Evolutionary conservation across 2,888 invertebrate species (phyloP), one percentile per base, ranked within the genome.

Genomic region (Mythimna loreyi): DNA sequence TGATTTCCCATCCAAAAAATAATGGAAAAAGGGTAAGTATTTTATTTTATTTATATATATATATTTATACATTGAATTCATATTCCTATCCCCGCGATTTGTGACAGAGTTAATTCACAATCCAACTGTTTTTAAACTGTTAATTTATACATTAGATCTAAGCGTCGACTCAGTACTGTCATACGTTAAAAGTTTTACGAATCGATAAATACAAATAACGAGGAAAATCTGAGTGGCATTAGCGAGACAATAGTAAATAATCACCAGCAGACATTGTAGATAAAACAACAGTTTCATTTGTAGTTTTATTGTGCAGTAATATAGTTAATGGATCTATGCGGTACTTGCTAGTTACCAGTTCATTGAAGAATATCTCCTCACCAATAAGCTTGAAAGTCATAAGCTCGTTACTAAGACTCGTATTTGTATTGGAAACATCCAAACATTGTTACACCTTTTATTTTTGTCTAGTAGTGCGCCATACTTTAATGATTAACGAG

Each of bases 401-500:
- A 47, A 53, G 36, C 45, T 50, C 33, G 25, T 49, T 60, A 13
- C 36, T 43, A 30, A 59, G 1, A 55, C 45, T n/a, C n/a, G 43
- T 45, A 6, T 45, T 57, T 57, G 2, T 45, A 60, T 47, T 50
- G 9, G 11, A 53, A 40, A 16, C n/a, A 33, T 23, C 11, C 28
- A n/a, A 52, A 33, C 13, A 63, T 63, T 52, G 60, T 28, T 66
- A 36, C 23, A 67, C 21, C 19, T 55, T 61, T 65, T 53, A 28
- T 59, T 74, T 66, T 67, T 62, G 58, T 53, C 33, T 53, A 56
- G 36, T 59, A 62, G 16, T 66, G 56, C 47, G 36, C 25, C n/a
- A 58, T 66, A 57, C n/a, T 60, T 60, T 63, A 49, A 63, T 64
- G 63, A 80, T 64, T 59, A 72, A 68, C 55, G 80, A 74, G 65